Evolutionary conservation across 2,888 invertebrate species (phyloP), one percentile per base, ranked within the genome.

Genomic region (Cephus runcator): DNA sequence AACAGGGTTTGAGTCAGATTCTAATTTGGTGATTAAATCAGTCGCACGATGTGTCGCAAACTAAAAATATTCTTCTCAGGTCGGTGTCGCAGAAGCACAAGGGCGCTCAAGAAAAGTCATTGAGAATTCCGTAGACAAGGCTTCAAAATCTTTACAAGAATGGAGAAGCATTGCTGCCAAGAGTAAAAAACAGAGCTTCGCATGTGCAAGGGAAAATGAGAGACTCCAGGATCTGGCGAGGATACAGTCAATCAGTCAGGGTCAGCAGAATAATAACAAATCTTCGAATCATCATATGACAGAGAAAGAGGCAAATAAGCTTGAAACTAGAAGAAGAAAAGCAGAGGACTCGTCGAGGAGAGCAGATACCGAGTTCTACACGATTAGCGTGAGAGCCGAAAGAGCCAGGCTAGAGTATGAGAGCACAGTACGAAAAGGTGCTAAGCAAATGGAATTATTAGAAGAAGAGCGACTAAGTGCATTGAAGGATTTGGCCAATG

Each of bases 321-420:
- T 98, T 88, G 97, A 97, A 91, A 95, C 96, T 79, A 97, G 98
- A 89, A 95, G 97, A 88, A 94, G 96, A 84, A 98, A 98, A 92
- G 96, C 97, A 34, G 97, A 97, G 92, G 97, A 98, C 88, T 95
- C 96, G 6, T 96, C 98, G 56, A 96, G 97, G 88, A 96, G 98
- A 90, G 96, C 97, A 76, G 98, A 98, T 92, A 96, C 97, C 80
- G 98, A 98, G 88, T 98, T 98, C 92, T 98, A 98, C 88, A 97
- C 97, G 82, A 94, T 96, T 76, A 98, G 98, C 88, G 96, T 98
- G 82, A 94, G 97, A 85, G 96, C 98, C 40, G 98, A 98, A 92
- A 93, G 97, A 86, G 95, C 97, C 33, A 95, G 97, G 92, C 92
- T 98, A 90, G 98, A 98, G 92, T 97, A 97, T 96, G 98, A 98